phyloP scores from a whole-genome alignment of 2,888 invertebrate species.

The Xanthostigma xanthostigma region DNA sequence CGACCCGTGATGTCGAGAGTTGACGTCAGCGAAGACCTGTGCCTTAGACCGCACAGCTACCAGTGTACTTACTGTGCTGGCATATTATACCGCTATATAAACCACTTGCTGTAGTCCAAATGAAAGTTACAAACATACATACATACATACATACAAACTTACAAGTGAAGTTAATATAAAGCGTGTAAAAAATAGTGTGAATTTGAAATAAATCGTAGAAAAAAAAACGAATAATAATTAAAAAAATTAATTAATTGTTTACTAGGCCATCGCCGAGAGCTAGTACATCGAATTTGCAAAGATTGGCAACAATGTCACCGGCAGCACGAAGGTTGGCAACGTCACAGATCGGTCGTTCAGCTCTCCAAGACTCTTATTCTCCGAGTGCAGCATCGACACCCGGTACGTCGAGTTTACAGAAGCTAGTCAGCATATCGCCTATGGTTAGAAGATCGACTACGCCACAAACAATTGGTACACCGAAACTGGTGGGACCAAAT shows the following conservation, averaged over 20 bases:
- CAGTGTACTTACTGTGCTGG: no score
- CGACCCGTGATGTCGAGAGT: no score
- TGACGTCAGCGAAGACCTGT: no score
- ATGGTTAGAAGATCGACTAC: slow-evolving; percentile 25
- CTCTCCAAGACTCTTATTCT: slow-evolving; percentile 38
- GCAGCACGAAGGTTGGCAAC: slow-evolving; percentile 82
- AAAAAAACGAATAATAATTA: slow-evolving; percentile 3
- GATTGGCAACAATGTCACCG: slow-evolving; percentile 84
- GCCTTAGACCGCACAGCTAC: no score
- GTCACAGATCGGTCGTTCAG: slow-evolving; percentile 34
- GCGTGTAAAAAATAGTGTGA: no score
- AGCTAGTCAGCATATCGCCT: slow-evolving; percentile 15
- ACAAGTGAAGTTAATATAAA: no score
- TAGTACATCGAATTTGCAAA: slow-evolving; percentile 50
- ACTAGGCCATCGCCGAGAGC: slow-evolving; percentile 38
- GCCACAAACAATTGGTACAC: slow-evolving; percentile 32
- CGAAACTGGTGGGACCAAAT: slow-evolving; percentile 25
- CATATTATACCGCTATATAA: no score
- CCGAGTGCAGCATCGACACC: slow-evolving; percentile 26
- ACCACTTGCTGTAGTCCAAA: no score
- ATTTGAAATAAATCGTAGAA: slow-evolving; percentile 10
- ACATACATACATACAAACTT: no score
- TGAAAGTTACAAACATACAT: no score
- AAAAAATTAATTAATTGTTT: slow-evolving; percentile 10
- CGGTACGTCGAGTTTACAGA: slow-evolving; percentile 18